Evolutionary conservation across 92 coral and sea anemone species (phyloP).

Genomic region (Actinernus sp.): DNA sequence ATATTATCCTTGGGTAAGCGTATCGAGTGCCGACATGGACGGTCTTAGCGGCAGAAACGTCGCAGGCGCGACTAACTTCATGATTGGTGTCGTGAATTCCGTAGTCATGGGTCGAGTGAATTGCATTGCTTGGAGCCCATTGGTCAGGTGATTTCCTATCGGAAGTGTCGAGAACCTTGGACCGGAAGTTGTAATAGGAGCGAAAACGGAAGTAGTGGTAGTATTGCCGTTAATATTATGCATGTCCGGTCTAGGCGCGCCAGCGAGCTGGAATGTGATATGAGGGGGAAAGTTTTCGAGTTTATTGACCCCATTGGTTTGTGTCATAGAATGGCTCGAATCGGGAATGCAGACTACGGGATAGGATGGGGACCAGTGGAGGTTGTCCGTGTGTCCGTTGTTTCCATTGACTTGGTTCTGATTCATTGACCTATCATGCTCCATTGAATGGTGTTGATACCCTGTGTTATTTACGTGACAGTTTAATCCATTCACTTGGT

Average conservation of each 20-base stretch:
- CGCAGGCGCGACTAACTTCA: constrained; percentile 96
- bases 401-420: constrained; percentile 68
- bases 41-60: constrained; percentile 97
- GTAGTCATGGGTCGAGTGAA: constrained; percentile 91
- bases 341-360: constrained; percentile 98
- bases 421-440: constrained; percentile 73
- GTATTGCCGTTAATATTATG: constrained; percentile 76
- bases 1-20: constrained; percentile 73
- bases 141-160: constrained; percentile 82
- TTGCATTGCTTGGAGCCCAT: constrained; percentile 95
- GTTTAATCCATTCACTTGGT: constrained; percentile 56
- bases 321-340: constrained; percentile 80
- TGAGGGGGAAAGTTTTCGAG: constrained; percentile 80
- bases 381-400: constrained; percentile 76
- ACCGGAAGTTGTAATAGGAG: constrained; percentile 89
- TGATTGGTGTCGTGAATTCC: constrained; percentile 92
- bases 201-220: constrained; percentile 89
- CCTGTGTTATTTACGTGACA: constrained; percentile 76
- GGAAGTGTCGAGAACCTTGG: constrained; percentile 85
- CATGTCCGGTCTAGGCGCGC: constrained; percentile 85
- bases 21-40: constrained; percentile 82
- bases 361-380: constrained; percentile 95
- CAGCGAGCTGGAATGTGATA: constrained; percentile 91
- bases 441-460: constrained; percentile 65
- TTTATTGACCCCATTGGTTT: constrained; percentile 77